Conservation (phyloP, 2,797 vertebrate genomes). For the Alosa sapidissima region DNA sequence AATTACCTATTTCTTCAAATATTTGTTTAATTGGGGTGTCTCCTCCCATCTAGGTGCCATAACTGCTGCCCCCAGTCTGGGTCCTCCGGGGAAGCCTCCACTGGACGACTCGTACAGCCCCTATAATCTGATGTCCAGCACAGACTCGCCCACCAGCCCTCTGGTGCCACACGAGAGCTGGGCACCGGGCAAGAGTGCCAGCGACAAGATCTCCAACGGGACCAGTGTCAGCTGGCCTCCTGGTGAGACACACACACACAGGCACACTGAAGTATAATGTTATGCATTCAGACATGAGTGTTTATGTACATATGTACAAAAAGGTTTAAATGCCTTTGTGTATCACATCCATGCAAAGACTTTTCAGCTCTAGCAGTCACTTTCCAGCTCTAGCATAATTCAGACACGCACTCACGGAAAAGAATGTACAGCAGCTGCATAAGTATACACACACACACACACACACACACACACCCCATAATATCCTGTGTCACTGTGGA, state of each 20-base stretch:
- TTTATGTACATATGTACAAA: background rate
- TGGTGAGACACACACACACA: slow-evolving; percentile 70
- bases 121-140: slow-evolving; percentile 90
- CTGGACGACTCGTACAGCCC: slow-evolving; percentile 93
- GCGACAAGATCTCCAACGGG: slow-evolving; percentile 95
- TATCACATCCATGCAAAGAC: background rate
- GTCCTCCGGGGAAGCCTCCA: slow-evolving; percentile 87
- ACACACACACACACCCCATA: background rate
- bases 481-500: background rate
- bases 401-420: background rate
- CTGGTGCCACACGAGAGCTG: slow-evolving; percentile 92
- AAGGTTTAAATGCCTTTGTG: background rate
- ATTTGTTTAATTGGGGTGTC: background rate
- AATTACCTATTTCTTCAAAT: background rate
- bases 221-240: slow-evolving; percentile 98
- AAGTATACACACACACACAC: too few relatives aligned
- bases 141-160: slow-evolving; percentile 89
- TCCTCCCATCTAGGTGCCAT: slow-evolving; percentile 82
- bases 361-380: background rate
- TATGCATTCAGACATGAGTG: background rate
- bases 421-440: background rate
- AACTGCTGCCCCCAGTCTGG: slow-evolving; percentile 88
- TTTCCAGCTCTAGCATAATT: background rate
- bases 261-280: background rate
- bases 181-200: slow-evolving; percentile 93